phyloP scores from a whole-genome alignment of 2,888 invertebrate species.

The Drosophila paracracens region DNA sequence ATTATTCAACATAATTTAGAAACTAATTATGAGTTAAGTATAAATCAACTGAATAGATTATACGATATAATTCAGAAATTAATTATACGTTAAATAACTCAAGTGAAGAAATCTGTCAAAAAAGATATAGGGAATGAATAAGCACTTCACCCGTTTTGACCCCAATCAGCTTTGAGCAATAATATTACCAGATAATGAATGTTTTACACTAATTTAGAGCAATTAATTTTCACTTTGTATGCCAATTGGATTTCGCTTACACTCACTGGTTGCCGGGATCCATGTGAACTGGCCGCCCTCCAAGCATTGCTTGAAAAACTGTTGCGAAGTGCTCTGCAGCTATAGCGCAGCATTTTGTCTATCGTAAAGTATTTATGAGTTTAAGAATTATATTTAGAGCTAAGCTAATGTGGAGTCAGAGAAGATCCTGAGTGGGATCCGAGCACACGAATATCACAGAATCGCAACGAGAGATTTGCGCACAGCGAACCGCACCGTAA shows the following conservation, averaged over 20 bases:
- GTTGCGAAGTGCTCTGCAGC: slow-evolving; percentile 58
- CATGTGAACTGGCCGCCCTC: slow-evolving; percentile 66
- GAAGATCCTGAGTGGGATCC: slow-evolving; percentile 32
- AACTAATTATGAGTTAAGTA: not conserved
- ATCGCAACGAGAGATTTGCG: slow-evolving; percentile 1
- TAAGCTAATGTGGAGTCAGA: not conserved
- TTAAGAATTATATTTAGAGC: not conserved
- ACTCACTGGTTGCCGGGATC: slow-evolving; percentile 77
- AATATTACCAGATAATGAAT: not conserved
- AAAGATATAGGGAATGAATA: not conserved
- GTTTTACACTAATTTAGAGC: not conserved
- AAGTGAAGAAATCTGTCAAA: not conserved
- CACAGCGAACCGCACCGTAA: slow-evolving; percentile 50
- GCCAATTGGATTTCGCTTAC: not conserved
- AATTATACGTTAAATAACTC: not conserved
- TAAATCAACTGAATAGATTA: not conserved
- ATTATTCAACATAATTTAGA: not conserved
- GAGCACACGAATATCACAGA: slow-evolving; percentile 48
- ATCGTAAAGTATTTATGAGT: not conserved
- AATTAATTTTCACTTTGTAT: not conserved
- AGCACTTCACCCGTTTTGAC: not conserved
- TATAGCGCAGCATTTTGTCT: slow-evolving; percentile 63
- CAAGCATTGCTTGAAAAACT: slow-evolving; percentile 57
- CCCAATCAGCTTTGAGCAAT: not conserved
- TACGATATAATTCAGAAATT: not conserved